A percentile compares a stretch with the other conserved stretches of the same genome.
phyloP scores from a whole-genome alignment of 1,140 invertebrate species.

The Olivierus martensii region DNA sequence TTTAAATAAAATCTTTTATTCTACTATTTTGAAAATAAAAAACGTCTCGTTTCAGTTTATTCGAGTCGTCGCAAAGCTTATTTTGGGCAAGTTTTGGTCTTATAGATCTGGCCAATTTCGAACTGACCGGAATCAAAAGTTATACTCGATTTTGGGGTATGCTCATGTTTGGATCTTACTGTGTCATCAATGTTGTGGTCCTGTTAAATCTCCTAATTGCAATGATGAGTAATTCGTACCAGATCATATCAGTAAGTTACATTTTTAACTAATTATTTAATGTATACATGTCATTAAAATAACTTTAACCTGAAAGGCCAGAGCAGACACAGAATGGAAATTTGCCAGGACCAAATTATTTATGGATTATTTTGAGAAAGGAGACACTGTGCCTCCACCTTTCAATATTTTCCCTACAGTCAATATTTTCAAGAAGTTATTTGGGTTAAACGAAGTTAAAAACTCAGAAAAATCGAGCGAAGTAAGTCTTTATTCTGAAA shows the following conservation, averaged over 20 bases:
- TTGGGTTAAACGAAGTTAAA: neutral
- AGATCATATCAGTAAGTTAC: conserved; percentile 78
- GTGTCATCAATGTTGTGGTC: conserved; percentile 94
- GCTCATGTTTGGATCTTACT: conserved; percentile 92
- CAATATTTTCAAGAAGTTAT: conserved; percentile 5
- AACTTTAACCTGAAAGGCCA: conserved; percentile 20
- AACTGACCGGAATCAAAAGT: conserved; percentile 77
- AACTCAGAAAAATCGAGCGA: no score
- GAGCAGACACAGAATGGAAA: conserved; percentile 96
- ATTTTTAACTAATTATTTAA: conserved; percentile 9
- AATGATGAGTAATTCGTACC: conserved; percentile 99
- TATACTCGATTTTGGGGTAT: conserved; percentile 84
- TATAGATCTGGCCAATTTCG: conserved; percentile 90
- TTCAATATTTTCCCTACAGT: conserved; percentile 88
- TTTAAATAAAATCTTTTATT: neutral
- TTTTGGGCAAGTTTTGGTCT: conserved; percentile 97
- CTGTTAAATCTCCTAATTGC: conserved; percentile 92
- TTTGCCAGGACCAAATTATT: conserved; percentile 92
- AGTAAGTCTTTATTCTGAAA: no score
- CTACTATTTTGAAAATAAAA: neutral
- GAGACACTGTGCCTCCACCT: conserved; percentile 84
- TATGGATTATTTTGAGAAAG: conserved; percentile 98
- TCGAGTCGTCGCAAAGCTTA: conserved; percentile 90
- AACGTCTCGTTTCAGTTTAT: conserved; percentile 51
- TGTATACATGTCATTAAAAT: neutral